Conservation (phyloP, 2,113 vertebrate genomes). For the Spea bombifrons region DNA sequence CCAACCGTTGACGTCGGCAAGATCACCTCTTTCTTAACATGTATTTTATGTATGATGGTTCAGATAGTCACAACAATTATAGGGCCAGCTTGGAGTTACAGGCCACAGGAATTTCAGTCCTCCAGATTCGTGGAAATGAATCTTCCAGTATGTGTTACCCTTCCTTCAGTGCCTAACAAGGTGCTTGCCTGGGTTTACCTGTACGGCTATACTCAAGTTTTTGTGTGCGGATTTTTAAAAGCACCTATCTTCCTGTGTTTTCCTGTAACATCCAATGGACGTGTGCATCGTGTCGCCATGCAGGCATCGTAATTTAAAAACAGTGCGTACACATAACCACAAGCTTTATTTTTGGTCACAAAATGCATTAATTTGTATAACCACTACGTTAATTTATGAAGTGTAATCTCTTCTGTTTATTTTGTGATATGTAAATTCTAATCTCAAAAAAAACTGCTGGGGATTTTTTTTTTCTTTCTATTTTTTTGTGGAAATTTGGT, state of each 20-base stretch:
- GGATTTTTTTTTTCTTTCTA: not conserved
- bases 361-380: slow-evolving; percentile 37
- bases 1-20: too few species aligned
- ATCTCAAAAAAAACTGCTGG: slow-evolving; percentile 36
- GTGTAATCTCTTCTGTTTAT: not conserved
- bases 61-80: too few species aligned
- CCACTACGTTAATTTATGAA: slow-evolving; percentile 37
- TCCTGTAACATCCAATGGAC: slow-evolving; percentile 11
- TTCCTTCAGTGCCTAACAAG: slow-evolving; percentile 33
- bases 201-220: not conserved
- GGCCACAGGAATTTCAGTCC: not conserved
- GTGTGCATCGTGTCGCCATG: slow-evolving; percentile 21
- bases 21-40: too few species aligned
- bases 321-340: slow-evolving; percentile 4
- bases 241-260: slow-evolving; percentile 30
- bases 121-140: not conserved
- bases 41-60: too few species aligned
- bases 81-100: not conserved
- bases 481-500: not conserved
- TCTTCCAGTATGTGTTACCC: slow-evolving; percentile 29
- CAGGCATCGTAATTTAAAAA: not conserved
- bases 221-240: not conserved
- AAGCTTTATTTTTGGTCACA: slow-evolving; percentile 20
- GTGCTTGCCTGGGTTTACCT: not conserved
- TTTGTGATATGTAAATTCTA: not conserved